Percentiles rank a stretch among this genome's conserved stretches.
Evolutionary conservation across 2,113 vertebrate species (phyloP).

Genomic region (Etia nguti): DNA sequence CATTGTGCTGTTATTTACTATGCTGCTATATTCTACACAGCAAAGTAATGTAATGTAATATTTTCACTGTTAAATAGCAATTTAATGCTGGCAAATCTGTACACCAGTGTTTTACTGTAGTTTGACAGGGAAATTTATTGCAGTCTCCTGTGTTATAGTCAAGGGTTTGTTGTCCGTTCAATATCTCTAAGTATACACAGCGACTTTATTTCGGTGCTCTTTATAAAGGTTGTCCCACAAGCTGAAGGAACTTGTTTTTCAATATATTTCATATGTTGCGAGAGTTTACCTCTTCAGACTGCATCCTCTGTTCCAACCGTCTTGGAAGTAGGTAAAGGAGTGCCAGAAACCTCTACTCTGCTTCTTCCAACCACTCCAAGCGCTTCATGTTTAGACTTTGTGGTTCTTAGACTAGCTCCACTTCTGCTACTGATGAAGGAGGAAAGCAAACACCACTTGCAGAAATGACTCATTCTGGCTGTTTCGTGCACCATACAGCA

Average conservation of each 20-base stretch:
- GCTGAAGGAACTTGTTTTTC: neutral
- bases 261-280: neutral
- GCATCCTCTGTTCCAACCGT: neutral
- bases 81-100: neutral
- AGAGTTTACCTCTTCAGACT: neutral
- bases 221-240: neutral
- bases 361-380: neutral
- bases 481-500: neutral
- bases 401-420: neutral
- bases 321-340: neutral
- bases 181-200: neutral
- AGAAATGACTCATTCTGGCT: neutral
- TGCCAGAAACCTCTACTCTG: neutral
- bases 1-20: neutral
- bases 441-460: neutral
- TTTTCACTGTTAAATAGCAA: neutral
- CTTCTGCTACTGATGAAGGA: neutral
- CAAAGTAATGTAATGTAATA: neutral
- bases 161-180: neutral
- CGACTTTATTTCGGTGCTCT: neutral
- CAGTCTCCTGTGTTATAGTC: neutral
- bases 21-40: neutral
- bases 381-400: neutral
- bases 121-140: neutral
- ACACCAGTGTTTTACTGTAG: neutral